A percentile compares a stretch with the other conserved stretches of the same genome.
Conservation (phyloP, 2,888 invertebrate species). For the Dryadula phaetusa region DNA sequence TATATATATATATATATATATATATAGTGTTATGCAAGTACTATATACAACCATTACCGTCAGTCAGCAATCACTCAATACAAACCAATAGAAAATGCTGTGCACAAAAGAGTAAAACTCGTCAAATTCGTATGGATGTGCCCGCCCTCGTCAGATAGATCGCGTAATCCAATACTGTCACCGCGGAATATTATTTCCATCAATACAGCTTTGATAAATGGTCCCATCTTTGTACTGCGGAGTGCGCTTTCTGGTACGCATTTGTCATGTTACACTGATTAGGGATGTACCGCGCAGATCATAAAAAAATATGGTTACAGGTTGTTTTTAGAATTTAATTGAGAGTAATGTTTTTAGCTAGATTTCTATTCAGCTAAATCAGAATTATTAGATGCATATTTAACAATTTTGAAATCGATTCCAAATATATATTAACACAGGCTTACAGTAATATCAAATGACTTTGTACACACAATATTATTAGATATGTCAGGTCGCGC, state of each 20-base stretch:
- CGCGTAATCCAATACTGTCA: slow-evolving; percentile 24
- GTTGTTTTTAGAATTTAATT: neutral
- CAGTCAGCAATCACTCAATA: slow-evolving; percentile 6
- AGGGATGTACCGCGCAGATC: neutral
- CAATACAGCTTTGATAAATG: slow-evolving; percentile 27
- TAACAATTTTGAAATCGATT: no score
- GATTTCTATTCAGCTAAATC: no score
- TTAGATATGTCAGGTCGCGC: no score
- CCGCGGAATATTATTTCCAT: slow-evolving; percentile 27
- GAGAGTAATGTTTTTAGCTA: no score
- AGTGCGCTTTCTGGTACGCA: slow-evolving; percentile 5
- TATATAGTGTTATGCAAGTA: no score
- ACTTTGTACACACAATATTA: no score
- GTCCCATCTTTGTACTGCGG: slow-evolving; percentile 3
- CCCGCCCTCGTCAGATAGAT: slow-evolving; percentile 18
- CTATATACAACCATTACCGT: neutral
- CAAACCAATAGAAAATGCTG: neutral
- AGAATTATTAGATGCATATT: no score
- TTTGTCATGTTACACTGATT: slow-evolving; percentile 5
- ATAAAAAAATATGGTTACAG: neutral
- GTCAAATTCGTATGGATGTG: slow-evolving; percentile 4
- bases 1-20: no score
- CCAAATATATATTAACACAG: no score
- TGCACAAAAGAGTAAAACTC: neutral
- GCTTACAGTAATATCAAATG: no score